Conservation (phyloP, 2,113 vertebrate species). For the Orientallactaga bullata region DNA sequence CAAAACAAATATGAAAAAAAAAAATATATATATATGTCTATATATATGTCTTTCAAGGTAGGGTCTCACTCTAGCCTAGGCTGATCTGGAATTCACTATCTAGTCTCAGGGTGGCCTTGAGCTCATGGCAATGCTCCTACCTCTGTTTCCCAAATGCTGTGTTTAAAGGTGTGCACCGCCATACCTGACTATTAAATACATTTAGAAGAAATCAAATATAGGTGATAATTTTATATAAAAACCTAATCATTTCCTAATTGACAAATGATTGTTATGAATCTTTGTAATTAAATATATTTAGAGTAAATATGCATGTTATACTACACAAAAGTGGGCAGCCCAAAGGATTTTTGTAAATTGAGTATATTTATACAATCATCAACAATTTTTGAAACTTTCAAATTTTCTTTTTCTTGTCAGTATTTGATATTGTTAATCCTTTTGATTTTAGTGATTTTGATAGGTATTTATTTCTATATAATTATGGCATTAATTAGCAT, state of each 20-base stretch:
- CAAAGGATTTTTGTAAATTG: conserved; percentile 29
- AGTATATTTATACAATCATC: not conserved
- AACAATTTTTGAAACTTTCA: not conserved
- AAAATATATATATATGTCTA: too few relatives aligned
- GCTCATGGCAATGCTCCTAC: too few relatives aligned
- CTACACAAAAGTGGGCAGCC: not conserved
- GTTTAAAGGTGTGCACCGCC: too few relatives aligned
- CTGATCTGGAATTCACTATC: too few relatives aligned
- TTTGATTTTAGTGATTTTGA: conserved; percentile 50
- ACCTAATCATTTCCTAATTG: not conserved
- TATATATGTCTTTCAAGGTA: too few relatives aligned
- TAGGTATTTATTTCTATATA: not conserved
- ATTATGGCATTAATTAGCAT: not conserved
- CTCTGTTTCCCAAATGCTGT: too few relatives aligned
- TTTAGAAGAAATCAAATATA: conserved; percentile 24
- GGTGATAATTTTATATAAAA: conserved; percentile 5
- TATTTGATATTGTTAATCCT: conserved; percentile 36
- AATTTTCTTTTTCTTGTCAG: not conserved
- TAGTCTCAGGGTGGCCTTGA: too few relatives aligned
- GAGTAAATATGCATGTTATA: not conserved
- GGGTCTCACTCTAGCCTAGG: too few relatives aligned
- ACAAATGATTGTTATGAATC: not conserved
- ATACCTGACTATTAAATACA: too few relatives aligned
- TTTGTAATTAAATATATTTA: conserved; percentile 36
- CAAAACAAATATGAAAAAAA: not conserved